Conservation (phyloP, 2,888 invertebrate genomes). For the Uropetala carovei region DNA sequence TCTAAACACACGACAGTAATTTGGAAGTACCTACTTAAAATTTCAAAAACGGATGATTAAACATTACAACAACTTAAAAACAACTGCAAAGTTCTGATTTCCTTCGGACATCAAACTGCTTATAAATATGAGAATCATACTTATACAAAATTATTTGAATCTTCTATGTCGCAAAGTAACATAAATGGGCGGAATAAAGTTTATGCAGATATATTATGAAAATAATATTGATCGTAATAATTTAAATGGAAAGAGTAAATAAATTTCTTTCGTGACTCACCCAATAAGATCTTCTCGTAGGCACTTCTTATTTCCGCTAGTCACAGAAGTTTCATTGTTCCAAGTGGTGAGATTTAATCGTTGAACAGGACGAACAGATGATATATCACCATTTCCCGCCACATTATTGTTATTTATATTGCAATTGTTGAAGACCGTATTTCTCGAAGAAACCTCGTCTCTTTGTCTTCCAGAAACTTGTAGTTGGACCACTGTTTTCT, state of each 20-base stretch:
- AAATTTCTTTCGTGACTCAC: neutral
- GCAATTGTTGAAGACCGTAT: neutral
- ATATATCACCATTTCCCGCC: constrained; percentile 37
- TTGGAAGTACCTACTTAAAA: too few species aligned
- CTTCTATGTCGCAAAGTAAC: too few species aligned
- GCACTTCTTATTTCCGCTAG: neutral
- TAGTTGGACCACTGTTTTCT: constrained; percentile 18
- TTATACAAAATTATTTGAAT: too few species aligned
- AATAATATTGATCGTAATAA: too few species aligned
- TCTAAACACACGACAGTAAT: too few species aligned
- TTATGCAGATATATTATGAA: too few species aligned
- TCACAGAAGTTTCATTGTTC: constrained; percentile 38
- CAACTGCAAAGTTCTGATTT: too few species aligned
- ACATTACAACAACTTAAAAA: too few species aligned
- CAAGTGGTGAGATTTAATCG: constrained; percentile 29
- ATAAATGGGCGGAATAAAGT: too few species aligned
- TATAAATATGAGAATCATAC: too few species aligned
- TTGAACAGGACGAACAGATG: constrained; percentile 14
- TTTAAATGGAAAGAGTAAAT: neutral
- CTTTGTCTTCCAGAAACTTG: constrained; percentile 26
- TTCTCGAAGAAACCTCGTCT: neutral
- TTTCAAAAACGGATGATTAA: too few species aligned
- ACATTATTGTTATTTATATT: constrained; percentile 34
- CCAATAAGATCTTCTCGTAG: constrained; percentile 21
- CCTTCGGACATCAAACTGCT: too few species aligned